Conservation (phyloP, 2,888 invertebrate genomes). For the Aphodius sticticus region DNA sequence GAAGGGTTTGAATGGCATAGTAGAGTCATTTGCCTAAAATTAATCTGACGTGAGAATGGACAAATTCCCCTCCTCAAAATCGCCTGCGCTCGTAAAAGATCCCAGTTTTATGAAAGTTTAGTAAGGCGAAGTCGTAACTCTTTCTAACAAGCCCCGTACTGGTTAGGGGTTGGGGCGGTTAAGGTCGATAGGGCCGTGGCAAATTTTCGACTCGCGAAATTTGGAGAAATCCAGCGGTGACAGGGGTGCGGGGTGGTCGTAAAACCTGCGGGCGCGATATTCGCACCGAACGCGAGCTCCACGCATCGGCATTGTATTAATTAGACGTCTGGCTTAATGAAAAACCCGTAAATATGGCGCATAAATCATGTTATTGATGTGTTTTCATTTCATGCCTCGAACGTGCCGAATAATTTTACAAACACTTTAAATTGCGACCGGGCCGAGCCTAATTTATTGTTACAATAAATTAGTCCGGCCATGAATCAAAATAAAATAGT, state of each 20-base stretch:
- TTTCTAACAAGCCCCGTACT: conserved; percentile 45
- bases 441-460: conserved; percentile 28
- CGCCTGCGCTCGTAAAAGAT: conserved; percentile 49
- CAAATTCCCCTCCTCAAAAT: conserved; percentile 51
- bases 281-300: not conserved
- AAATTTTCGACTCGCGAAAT: conserved; percentile 4
- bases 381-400: conserved; percentile 28
- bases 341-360: conserved; percentile 27
- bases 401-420: conserved; percentile 30
- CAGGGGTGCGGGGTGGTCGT: not conserved
- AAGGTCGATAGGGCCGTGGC: not conserved
- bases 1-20: not conserved
- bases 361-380: conserved; percentile 30
- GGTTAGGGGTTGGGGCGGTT: not conserved
- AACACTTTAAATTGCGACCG: conserved; percentile 30
- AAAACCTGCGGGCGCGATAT: not conserved
- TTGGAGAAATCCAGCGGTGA: conserved; percentile 4
- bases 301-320: conserved; percentile 15
- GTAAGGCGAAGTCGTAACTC: conserved; percentile 51
- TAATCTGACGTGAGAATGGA: conserved; percentile 51
- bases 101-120: conserved; percentile 50
- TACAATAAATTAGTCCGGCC: conserved; percentile 30
- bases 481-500: conserved; percentile 32
- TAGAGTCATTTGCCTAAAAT: conserved; percentile 48
- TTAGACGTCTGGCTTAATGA: conserved; percentile 29